Base-by-base conservation (phyloP, 2,888 invertebrate species). In the Capitulum mitella region DNA sequence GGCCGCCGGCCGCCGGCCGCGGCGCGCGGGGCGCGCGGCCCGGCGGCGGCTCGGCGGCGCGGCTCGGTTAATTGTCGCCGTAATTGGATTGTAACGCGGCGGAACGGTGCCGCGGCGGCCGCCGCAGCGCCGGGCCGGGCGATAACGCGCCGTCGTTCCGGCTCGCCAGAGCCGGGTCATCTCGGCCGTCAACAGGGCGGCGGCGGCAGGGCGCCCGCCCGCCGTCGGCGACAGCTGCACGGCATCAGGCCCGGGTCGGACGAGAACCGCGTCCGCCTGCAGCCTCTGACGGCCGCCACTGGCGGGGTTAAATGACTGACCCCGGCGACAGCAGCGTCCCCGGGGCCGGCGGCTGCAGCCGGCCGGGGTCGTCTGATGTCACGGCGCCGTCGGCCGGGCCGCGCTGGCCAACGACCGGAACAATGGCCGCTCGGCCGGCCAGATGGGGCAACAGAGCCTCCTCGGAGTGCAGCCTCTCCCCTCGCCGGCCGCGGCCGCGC, bases 31-130 rank as follows among this genome's bases (percentile, higher is more conserved):
- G 58, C 54, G n/a, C 54, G n/a, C 54, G 58, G n/a, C 29, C n/a
- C 22, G 22, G 51, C 43, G 51, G 51, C 51, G 16, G 19, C 26
- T 19, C 26, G n/a, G 58, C 58, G 5, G n/a, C n/a, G n/a, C 58
- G 58, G n/a, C n/a, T 29, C n/a, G 10, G 10, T 29, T n/a, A 58
- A 58, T 58, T 43, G 43, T 29, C 29, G 12, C n/a, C 29, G 58
- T 58, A 58, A 58, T 58, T 26, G n/a, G 58, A 58, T 29, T 58
- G 58, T 58, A 58, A 58, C 58, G 58, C 58, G 58, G n/a, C 29
- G 58, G 58, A 58, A 58, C 58, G 58, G n/a, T 6, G 58, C 10
- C 8, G n/a, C 58, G 58, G 8, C 58, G n/a, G 29, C 29, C 58
- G 29, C n/a, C 58, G 58, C 6, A 29, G 58, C 6, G 58, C 58